phyloP scores from a whole-genome alignment of 2,113 vertebrate genomes.

The Myotis yumanensis region DNA sequence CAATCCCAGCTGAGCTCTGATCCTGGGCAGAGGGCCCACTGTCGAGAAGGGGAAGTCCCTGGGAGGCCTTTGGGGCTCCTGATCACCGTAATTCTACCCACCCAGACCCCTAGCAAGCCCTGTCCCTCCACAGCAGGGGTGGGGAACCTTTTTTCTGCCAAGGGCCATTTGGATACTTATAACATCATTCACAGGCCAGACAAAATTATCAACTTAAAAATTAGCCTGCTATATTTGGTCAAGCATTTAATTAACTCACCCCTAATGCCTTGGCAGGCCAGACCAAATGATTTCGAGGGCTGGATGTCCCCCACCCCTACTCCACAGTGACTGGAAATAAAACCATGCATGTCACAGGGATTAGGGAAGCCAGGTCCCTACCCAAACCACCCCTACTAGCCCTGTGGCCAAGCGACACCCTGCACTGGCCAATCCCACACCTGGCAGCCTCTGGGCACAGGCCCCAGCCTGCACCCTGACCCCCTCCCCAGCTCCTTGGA shows the following conservation, averaged over 20 bases:
- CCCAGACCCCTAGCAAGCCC: background rate
- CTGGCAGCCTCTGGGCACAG: background rate
- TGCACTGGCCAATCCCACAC: background rate
- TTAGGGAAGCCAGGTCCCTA: background rate
- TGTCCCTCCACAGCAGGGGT: background rate
- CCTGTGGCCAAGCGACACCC: fast-evolving
- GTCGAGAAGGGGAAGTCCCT: background rate
- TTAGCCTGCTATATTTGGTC: too few species aligned
- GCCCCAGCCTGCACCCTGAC: background rate
- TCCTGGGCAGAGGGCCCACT: background rate
- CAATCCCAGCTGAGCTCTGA: fast-evolving
- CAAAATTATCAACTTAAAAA: too few species aligned
- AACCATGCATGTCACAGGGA: too few species aligned
- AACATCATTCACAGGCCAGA: too few species aligned
- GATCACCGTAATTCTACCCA: fast-evolving
- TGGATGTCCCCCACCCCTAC: too few species aligned
- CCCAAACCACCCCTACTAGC: background rate
- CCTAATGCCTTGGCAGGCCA: too few species aligned
- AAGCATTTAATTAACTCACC: too few species aligned
- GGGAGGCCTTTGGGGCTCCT: background rate
- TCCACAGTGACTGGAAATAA: background rate
- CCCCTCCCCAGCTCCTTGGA: fast-evolving
- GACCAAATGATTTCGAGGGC: too few species aligned
- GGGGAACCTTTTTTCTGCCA: too few species aligned
- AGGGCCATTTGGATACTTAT: too few species aligned